Conservation (phyloP, 2,113 vertebrate species). For the Prochilodus magdalenae region DNA sequence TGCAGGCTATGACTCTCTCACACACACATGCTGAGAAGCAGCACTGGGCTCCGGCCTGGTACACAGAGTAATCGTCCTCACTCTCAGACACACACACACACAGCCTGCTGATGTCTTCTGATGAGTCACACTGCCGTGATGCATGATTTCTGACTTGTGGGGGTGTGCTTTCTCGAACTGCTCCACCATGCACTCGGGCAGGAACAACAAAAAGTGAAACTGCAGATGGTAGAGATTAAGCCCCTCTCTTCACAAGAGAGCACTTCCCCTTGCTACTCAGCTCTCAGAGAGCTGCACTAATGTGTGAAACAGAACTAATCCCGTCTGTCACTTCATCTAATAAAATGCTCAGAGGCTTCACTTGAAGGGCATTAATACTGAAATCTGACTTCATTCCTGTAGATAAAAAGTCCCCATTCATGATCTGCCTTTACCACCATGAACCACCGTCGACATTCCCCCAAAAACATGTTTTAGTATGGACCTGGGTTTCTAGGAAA, state of each 20-base stretch:
- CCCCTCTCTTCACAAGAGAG: conserved; percentile 72
- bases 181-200: conserved; percentile 20
- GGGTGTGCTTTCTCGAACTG: conserved; percentile 20
- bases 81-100: neutral
- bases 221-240: conserved; percentile 79
- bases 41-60: neutral
- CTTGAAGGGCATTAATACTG: neutral
- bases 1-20: conserved; percentile 12
- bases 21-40: conserved; percentile 3
- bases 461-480: neutral
- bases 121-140: conserved; percentile 24
- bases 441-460: neutral
- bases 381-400: neutral
- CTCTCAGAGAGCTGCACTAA: neutral
- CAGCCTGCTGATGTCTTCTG: neutral
- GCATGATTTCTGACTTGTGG: conserved; percentile 9
- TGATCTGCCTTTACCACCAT: neutral
- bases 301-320: conserved; percentile 20
- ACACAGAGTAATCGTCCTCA: conserved; percentile 5
- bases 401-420: neutral
- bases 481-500: conserved; percentile 20
- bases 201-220: conserved; percentile 68
- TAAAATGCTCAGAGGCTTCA: neutral
- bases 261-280: conserved; percentile 25
- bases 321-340: neutral